Evolutionary conservation across 2,113 vertebrate genomes (phyloP).

Genomic region (Oceanodroma tethys): DNA sequence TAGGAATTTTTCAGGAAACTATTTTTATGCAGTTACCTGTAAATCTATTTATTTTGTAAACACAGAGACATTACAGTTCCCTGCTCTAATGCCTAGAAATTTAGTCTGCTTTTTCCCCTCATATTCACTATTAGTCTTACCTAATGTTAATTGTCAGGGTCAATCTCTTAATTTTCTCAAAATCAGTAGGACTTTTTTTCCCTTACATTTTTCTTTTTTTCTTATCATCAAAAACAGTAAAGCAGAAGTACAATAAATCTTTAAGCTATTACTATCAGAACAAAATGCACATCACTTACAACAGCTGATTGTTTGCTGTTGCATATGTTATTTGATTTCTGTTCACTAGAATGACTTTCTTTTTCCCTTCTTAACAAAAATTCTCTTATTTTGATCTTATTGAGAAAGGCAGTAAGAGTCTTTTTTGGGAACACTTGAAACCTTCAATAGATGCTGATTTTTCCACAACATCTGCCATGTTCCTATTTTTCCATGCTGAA

Average conservation of each 20-base stretch:
- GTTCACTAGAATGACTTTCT: slow-evolving; percentile 2
- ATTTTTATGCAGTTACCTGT: neutral
- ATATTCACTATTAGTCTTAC: neutral
- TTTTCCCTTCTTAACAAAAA: slow-evolving; percentile 22
- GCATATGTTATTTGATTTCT: neutral
- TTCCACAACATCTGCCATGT: slow-evolving; percentile 58
- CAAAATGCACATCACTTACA: neutral
- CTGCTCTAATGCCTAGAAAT: neutral
- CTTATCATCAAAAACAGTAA: neutral
- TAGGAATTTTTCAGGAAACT: neutral
- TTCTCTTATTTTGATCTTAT: slow-evolving; percentile 14
- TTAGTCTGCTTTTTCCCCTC: neutral
- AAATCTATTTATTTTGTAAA: neutral
- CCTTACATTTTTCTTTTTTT: neutral
- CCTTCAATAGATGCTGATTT: slow-evolving; percentile 62
- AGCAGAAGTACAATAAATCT: neutral
- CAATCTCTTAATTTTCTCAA: neutral
- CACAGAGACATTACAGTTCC: neutral
- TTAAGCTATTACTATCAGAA: neutral
- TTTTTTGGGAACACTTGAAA: slow-evolving; percentile 60
- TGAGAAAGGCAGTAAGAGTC: slow-evolving; percentile 3
- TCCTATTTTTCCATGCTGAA: slow-evolving; percentile 58
- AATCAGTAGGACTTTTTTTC: neutral
- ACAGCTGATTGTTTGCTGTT: slow-evolving; percentile 14
- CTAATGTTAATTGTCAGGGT: neutral